phyloP scores from a whole-genome alignment of 2,888 invertebrate genomes.

The Sepioteuthis lessoniana region DNA sequence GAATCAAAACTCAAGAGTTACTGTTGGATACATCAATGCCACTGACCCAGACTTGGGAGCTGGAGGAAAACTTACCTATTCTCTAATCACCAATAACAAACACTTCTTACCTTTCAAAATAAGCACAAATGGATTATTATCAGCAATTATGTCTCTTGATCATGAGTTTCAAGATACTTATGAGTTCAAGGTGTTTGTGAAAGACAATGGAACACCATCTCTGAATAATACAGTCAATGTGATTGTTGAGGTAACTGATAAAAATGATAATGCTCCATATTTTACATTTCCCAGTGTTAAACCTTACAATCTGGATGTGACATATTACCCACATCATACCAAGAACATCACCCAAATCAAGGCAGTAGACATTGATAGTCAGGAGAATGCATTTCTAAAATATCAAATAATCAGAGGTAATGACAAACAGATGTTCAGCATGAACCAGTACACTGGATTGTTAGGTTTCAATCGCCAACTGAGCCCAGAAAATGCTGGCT shows the following conservation, averaged over 20 bases:
- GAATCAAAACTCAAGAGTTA: slow-evolving; percentile 7
- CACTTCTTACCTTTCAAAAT: slow-evolving; percentile 14
- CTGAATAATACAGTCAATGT: neutral
- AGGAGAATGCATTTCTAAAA: slow-evolving; percentile 33
- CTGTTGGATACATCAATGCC: neutral
- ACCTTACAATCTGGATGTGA: slow-evolving; percentile 1
- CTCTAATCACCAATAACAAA: slow-evolving; percentile 12
- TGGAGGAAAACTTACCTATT: neutral
- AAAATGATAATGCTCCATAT: slow-evolving; percentile 33
- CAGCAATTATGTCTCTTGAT: slow-evolving; percentile 23
- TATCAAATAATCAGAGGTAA: slow-evolving; percentile 12
- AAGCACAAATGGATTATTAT: neutral
- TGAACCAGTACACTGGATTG: slow-evolving; percentile 33
- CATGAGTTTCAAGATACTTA: slow-evolving; percentile 33
- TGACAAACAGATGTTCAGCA: neutral
- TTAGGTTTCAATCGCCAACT: neutral
- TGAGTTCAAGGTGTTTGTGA: neutral
- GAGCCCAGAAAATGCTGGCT: neutral
- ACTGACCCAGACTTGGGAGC: slow-evolving; percentile 1
- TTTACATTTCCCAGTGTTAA: slow-evolving; percentile 33
- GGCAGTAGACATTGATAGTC: slow-evolving; percentile 5
- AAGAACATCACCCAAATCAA: neutral
- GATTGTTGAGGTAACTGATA: slow-evolving; percentile 21
- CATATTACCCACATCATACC: neutral
- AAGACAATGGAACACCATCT: slow-evolving; percentile 33